Conservation (phyloP, 2,113 vertebrate genomes). For the Fulmarus glacialis region DNA sequence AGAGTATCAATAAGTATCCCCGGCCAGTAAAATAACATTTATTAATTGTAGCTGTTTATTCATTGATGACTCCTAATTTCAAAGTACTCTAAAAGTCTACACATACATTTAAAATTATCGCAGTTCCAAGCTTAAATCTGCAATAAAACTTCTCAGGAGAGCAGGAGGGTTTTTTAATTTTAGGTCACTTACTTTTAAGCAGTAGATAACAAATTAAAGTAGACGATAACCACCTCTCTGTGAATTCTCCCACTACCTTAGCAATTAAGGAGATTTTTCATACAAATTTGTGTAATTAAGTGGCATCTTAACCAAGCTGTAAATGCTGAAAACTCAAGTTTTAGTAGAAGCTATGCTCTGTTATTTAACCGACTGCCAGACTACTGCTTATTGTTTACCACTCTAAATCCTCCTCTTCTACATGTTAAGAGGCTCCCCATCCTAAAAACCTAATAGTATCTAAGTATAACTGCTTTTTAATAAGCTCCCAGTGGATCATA, state of each 20-base stretch:
- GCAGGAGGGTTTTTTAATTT: not conserved
- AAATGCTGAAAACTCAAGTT: not conserved
- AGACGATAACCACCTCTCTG: not conserved
- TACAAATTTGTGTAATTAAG: not conserved
- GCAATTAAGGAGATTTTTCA: not conserved
- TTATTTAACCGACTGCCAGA: not conserved
- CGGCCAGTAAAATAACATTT: not conserved
- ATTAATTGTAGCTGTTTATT: not conserved
- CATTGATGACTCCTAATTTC: not conserved
- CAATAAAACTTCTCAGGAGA: not conserved
- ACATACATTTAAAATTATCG: not conserved
- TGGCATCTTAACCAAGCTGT: not conserved
- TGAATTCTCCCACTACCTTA: not conserved
- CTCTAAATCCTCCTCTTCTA: not conserved
- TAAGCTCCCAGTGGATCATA: constrained; percentile 45
- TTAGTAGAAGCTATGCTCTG: not conserved
- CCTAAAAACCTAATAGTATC: constrained; percentile 6
- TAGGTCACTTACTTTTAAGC: not conserved
- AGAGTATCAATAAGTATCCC: not conserved
- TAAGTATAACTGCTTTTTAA: constrained; percentile 40
- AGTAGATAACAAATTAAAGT: not conserved
- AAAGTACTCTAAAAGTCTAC: not conserved
- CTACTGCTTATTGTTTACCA: not conserved
- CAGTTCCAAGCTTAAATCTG: not conserved
- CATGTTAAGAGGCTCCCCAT: not conserved